phyloP scores from a whole-genome alignment of 2,113 vertebrate genomes.

The Struthio camelus region DNA sequence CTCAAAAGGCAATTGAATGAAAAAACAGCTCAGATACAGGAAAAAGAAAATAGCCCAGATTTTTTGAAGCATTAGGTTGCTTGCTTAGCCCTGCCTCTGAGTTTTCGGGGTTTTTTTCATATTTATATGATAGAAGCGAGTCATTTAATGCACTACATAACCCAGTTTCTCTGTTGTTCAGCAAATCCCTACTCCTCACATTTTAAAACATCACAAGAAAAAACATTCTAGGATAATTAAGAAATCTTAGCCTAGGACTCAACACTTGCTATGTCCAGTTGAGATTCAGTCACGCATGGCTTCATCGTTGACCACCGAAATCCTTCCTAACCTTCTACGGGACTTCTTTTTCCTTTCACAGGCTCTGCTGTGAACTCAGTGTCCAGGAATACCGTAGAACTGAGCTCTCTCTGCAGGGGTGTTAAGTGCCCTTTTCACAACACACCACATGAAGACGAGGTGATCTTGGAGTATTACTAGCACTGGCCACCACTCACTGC shows the following conservation, averaged over 20 bases:
- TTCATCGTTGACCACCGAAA: neutral
- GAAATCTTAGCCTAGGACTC: neutral
- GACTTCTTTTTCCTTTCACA: neutral
- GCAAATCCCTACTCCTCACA: neutral
- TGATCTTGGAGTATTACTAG: neutral
- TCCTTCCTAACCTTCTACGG: neutral
- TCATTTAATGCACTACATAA: neutral
- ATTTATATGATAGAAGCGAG: neutral
- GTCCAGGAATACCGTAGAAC: neutral
- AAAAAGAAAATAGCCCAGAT: neutral
- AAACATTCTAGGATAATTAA: neutral
- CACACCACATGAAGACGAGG: neutral
- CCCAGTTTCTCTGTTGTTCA: neutral
- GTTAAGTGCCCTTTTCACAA: neutral
- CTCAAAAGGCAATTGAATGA: neutral
- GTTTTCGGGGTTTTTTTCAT: neutral
- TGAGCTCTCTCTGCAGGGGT: rapidly evolving
- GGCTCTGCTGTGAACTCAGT: neutral
- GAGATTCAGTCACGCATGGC: neutral
- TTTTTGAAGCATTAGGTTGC: neutral
- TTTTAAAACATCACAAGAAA: neutral
- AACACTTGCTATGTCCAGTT: neutral
- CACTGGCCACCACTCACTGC: neutral
- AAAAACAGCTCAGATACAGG: neutral
- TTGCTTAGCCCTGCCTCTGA: neutral